Conservation (phyloP, 1,140 invertebrate species). For the Bombus haemorrhoidalis region DNA sequence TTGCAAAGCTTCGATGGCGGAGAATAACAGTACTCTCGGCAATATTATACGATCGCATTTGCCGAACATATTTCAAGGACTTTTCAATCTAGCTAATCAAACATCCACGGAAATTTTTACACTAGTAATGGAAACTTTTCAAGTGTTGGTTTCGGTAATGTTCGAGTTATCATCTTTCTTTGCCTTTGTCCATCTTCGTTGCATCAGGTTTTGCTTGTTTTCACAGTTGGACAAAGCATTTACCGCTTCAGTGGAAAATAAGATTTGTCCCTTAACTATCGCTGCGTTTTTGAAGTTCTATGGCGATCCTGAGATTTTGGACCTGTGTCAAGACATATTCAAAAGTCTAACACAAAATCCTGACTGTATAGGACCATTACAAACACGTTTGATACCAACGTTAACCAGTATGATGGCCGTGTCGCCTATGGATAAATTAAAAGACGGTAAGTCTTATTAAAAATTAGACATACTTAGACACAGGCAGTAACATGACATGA, state of each 20-base stretch:
- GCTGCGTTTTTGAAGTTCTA: slow-evolving; percentile 88
- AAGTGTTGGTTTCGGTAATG: slow-evolving; percentile 86
- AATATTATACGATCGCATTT: slow-evolving; percentile 76
- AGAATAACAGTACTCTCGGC: slow-evolving; percentile 66
- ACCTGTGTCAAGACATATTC: slow-evolving; percentile 87
- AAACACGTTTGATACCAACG: slow-evolving; percentile 88
- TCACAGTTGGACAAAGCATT: slow-evolving; percentile 87
- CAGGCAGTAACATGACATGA: not conserved
- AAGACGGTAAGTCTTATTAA: slow-evolving; percentile 71
- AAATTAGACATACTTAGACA: not conserved
- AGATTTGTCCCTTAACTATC: slow-evolving; percentile 88
- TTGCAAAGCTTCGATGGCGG: slow-evolving; percentile 68
- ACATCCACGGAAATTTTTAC: slow-evolving; percentile 83
- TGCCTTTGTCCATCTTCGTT: not conserved
- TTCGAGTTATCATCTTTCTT: slow-evolving; percentile 3
- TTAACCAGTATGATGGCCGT: slow-evolving; percentile 86
- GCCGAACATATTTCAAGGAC: slow-evolving; percentile 77
- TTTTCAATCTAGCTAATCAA: slow-evolving; percentile 76
- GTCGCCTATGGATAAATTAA: slow-evolving; percentile 73
- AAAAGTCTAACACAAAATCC: slow-evolving; percentile 87
- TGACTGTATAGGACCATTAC: slow-evolving; percentile 84
- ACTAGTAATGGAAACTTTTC: slow-evolving; percentile 87
- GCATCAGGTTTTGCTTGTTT: slow-evolving; percentile 2
- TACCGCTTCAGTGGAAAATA: slow-evolving; percentile 86
- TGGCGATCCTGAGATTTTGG: slow-evolving; percentile 86